Evolutionary conservation across 2,113 vertebrate species (phyloP).

Genomic region (Anoplopoma fimbria): DNA sequence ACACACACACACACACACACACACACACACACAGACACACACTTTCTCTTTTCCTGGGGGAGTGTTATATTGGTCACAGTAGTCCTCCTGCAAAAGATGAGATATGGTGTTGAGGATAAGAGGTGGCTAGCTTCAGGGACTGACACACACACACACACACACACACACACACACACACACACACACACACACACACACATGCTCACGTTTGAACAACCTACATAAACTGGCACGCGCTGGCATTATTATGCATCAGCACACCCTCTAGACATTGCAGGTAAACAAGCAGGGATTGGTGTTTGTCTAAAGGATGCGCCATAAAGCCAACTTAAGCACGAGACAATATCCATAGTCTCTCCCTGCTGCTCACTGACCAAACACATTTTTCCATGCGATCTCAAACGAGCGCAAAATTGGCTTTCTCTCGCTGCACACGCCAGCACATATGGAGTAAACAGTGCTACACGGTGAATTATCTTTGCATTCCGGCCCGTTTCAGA

Average conservation of each 20-base stretch:
- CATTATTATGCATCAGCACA: slow-evolving; percentile 70
- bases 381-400: slow-evolving; percentile 32
- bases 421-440: slow-evolving; percentile 1
- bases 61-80: slow-evolving; percentile 73
- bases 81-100: slow-evolving; percentile 68
- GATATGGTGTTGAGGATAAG: slow-evolving; percentile 63
- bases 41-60: slow-evolving; percentile 48
- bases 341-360: slow-evolving; percentile 34
- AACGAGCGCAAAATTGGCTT: slow-evolving; percentile 23
- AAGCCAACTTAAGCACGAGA: slow-evolving; percentile 62
- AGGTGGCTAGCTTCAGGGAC: slow-evolving; percentile 54
- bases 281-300: slow-evolving; percentile 65
- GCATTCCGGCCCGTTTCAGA: slow-evolving; percentile 9
- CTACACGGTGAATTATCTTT: slow-evolving; percentile 10
- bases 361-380: slow-evolving; percentile 57
- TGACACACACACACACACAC: not conserved
- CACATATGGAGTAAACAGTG: slow-evolving; percentile 48
- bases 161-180: not conserved
- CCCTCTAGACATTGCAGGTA: slow-evolving; percentile 48
- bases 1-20: slow-evolving; percentile 15
- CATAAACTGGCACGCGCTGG: slow-evolving; percentile 4
- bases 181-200: too few relatives aligned
- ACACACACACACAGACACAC: slow-evolving; percentile 24
- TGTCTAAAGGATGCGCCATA: slow-evolving; percentile 60
- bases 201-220: not conserved